Conservation (phyloP, 2,888 invertebrate species). For the Tetragonisca angustula region DNA sequence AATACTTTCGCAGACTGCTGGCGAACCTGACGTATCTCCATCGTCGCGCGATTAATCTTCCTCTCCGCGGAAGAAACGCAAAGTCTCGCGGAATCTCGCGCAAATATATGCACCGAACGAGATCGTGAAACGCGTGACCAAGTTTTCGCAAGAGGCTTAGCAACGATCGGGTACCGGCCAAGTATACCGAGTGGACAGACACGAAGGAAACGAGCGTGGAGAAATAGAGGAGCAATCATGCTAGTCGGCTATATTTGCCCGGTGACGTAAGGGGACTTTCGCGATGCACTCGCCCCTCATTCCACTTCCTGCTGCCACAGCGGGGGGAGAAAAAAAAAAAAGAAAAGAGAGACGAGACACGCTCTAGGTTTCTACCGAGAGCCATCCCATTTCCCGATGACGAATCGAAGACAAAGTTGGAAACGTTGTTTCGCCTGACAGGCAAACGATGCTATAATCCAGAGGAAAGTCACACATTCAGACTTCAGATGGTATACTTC, state of each 20-base stretch:
- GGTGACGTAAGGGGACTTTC: constrained; percentile 50
- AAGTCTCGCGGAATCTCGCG: not conserved
- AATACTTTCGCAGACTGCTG: not conserved
- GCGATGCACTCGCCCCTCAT: constrained; percentile 31
- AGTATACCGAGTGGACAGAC: not conserved
- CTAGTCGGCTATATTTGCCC: constrained; percentile 34
- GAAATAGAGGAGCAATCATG: constrained; percentile 36
- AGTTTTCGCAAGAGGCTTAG: not conserved
- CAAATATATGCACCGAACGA: not conserved
- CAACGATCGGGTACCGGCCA: not conserved
- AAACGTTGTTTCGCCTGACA: not conserved
- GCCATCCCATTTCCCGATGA: not conserved
- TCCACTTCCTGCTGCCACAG: constrained; percentile 27
- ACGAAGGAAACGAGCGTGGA: constrained; percentile 26
- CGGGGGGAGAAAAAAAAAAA: not conserved
- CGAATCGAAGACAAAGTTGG: not conserved
- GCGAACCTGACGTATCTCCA: no score
- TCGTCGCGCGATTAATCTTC: not conserved
- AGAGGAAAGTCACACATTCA: no score
- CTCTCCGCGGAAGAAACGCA: not conserved
- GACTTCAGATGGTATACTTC: no score
- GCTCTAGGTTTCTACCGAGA: constrained; percentile 7
- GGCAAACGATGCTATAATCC: no score
- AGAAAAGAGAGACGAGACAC: not conserved
- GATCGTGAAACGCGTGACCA: not conserved